Base-by-base conservation (phyloP, 1,140 invertebrate genomes). In the Nomia melanderi region DNA sequence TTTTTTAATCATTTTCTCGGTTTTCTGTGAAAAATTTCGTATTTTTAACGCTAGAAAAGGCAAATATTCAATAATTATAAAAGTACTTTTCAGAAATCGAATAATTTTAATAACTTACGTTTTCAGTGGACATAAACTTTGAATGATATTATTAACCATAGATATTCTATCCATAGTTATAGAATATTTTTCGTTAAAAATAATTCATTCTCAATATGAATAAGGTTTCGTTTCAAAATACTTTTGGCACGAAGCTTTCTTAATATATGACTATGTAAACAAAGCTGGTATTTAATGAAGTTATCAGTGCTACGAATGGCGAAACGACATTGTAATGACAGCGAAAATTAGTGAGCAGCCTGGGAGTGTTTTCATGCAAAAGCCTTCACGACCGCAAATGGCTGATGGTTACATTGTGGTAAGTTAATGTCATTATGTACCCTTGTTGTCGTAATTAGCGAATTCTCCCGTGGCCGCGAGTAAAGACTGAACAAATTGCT, bases 341-440 rank as follows among this genome's bases (percentile, higher is more conserved):
- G 20, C n/a, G 47, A 20, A 50, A 50, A 50, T 50, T 50, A 17
- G 47, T 17, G 47, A n/a, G 7, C 20, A n/a, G 20, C 8, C 20
- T 50, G 47, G 20, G 20, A 50, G 47, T 50, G 47, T 50, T 50
- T 50, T 50, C 47, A 50, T 50, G 47, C 47, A 50, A 50, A 50
- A 50, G 47, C 47, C 47, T 50, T n/a, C 6, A 17, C 47, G 20
- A n/a, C 47, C 47, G n/a, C 47, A 50, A n/a, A 50, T 50, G 47
- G 47, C 47, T 50, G 47, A 50, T 50, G 47, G 20, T 50, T n/a
- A 20, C 20, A 50, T 50, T 50, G 47, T 50, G 47, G 47, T n/a
- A 50, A 50, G 47, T 50, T 50, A n/a, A n/a, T 6, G 20, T 50
- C 44, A 50, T 50, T 50, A n/a, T 50, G n/a, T 17, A 8, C 47